Conservation (phyloP, 2,797 vertebrate genomes). For the Tenualosa thibaudeaui region DNA sequence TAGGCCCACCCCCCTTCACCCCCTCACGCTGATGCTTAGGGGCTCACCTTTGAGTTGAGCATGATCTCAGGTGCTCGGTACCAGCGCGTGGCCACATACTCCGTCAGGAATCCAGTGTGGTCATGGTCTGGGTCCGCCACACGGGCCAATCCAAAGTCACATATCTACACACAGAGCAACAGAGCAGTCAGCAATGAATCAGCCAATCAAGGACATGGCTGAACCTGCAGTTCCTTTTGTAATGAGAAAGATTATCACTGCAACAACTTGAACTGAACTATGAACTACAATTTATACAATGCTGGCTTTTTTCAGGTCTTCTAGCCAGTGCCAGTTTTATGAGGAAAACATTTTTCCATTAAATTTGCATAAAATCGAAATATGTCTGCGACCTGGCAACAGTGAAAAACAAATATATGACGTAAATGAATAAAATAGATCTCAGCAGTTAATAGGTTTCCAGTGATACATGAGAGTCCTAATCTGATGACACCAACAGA, state of each 20-base stretch:
- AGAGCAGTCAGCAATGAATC: background rate
- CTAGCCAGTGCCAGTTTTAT: background rate
- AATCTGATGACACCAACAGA: background rate
- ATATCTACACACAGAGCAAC: constrained; percentile 73
- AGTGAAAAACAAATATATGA: no score
- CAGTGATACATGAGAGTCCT: background rate
- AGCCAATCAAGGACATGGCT: background rate
- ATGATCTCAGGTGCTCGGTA: constrained; percentile 95
- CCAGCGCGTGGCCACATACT: constrained; percentile 94
- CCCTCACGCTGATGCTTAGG: background rate
- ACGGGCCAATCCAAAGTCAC: constrained; percentile 89
- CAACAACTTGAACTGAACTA: background rate
- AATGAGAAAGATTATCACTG: no score
- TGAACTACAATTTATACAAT: background rate
- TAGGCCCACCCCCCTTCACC: no score
- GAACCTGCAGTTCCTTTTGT: no score
- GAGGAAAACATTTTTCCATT: no score
- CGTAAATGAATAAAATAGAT: no score
- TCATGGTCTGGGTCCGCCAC: constrained; percentile 88
- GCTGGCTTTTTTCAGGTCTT: background rate
- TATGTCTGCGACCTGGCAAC: no score
- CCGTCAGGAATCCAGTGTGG: constrained; percentile 88
- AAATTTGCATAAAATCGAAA: no score
- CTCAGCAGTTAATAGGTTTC: background rate
- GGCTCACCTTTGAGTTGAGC: constrained; percentile 87